Evolutionary conservation across 1,140 invertebrate genomes (phyloP), one percentile per base, ranked within the genome.

Genomic region (Penaeus japonicus): DNA sequence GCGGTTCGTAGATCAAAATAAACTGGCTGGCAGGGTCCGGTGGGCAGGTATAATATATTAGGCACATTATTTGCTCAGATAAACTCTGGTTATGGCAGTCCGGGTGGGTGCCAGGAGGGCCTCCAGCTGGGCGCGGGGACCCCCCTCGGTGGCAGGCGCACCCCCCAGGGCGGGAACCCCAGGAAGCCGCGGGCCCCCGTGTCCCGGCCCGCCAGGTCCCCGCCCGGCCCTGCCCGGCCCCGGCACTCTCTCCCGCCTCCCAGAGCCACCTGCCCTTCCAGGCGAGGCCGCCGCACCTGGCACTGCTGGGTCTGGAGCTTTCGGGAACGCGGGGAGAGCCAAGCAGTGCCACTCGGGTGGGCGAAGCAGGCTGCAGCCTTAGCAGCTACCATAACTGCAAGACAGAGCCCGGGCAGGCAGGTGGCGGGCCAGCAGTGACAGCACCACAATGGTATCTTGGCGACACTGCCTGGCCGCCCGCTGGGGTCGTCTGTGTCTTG

Each of bases 81-180:
- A 88, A 88, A 88, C 86, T 88, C 86, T 88, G 86, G 86, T 88
- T 88, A 88, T 88, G 86, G 86, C 86, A 88, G 86, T 88, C 80
- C 80, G 86, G 86, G 80, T 88, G 86, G 86, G 86, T 88, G 86
- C 86, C 86, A 88, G 80, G 80, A 70, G 86, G 86, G 84, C 32
- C 81, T 75, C 86, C 86, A 84, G 86, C 86, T 88, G 86, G 86
- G 80, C 32, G 86, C 81, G 55, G 80, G 70, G 86, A 88, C 86
- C 86, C 86, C 86, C 86, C 80, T 57, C 20, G 27, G 80, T 39
- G 86, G 80, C 86, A 75, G 86, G 35, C 86, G 80, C 80, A 84
- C 80, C 86, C 86, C 86, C 86, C 80, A 59, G 57, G 47, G 86
- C 35, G 86, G 80, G 39, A 54, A 75, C 86, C 80, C 86, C 86